Percentiles rank a stretch among this genome's conserved stretches.
phyloP scores from a whole-genome alignment of 2,113 vertebrate species.

The Lampris incognitus region DNA sequence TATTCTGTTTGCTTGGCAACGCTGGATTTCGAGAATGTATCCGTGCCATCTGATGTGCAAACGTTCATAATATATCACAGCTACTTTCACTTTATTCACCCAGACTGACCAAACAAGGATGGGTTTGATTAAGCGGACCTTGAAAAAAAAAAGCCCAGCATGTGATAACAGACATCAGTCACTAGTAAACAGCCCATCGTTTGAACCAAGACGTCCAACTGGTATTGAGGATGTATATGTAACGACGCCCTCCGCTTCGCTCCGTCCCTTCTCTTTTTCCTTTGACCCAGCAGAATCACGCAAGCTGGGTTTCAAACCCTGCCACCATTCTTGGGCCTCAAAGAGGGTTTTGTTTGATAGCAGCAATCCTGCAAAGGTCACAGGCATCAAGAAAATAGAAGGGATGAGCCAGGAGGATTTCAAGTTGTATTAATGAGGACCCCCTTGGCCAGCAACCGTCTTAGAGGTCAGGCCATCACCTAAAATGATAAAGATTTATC shows the following conservation, averaged over 20 bases:
- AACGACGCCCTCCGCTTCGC: slow-evolving; percentile 7
- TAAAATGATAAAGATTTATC: slow-evolving; percentile 88
- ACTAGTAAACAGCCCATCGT: neutral
- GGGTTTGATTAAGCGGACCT: too few species aligned
- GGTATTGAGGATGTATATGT: slow-evolving; percentile 3
- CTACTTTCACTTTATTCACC: too few species aligned
- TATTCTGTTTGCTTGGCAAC: neutral
- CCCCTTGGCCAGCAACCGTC: slow-evolving; percentile 73
- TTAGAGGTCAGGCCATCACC: slow-evolving; percentile 85
- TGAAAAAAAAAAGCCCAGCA: neutral
- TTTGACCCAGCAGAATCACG: slow-evolving; percentile 62
- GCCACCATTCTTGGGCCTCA: slow-evolving; percentile 67
- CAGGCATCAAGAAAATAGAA: slow-evolving; percentile 81
- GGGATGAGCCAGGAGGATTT: slow-evolving; percentile 81
- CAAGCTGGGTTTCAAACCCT: slow-evolving; percentile 64
- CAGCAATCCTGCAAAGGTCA: slow-evolving; percentile 83
- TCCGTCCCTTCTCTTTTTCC: neutral
- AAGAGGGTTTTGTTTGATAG: slow-evolving; percentile 79
- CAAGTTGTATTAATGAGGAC: slow-evolving; percentile 87
- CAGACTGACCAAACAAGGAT: too few species aligned
- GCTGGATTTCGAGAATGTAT: neutral
- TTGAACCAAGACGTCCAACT: neutral
- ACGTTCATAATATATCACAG: neutral
- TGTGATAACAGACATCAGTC: neutral
- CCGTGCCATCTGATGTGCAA: neutral